Conservation (phyloP, 2,113 vertebrate species). For the Harpagus bidentatus region DNA sequence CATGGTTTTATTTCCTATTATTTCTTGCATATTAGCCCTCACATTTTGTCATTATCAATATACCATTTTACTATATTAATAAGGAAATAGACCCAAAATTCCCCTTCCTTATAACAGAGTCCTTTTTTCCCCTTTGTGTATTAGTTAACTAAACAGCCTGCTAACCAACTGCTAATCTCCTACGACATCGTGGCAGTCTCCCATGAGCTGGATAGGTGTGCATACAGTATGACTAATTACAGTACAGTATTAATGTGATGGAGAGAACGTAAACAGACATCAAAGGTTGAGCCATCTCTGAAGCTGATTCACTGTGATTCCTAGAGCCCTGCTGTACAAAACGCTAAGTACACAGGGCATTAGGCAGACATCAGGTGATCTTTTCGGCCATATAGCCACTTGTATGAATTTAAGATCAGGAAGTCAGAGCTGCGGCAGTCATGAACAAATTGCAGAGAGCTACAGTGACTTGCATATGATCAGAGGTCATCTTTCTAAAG, state of each 20-base stretch:
- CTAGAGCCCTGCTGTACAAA: not conserved
- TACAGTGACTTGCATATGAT: not conserved
- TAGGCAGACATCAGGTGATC: not conserved
- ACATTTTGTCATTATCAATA: not conserved
- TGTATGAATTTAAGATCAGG: not conserved
- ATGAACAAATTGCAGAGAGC: not conserved
- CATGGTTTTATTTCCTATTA: not conserved
- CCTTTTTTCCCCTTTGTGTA: not conserved
- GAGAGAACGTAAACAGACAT: not conserved
- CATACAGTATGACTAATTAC: not conserved
- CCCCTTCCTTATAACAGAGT: not conserved
- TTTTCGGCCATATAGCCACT: not conserved
- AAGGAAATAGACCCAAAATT: not conserved
- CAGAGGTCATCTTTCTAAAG: not conserved
- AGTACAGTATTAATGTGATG: not conserved
- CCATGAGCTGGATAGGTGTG: not conserved
- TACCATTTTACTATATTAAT: not conserved
- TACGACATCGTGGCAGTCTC: not conserved
- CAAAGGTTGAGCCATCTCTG: not conserved
- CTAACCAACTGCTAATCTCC: conserved; percentile 7
- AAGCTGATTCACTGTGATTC: not conserved
- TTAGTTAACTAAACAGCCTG: not conserved
- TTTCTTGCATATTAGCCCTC: not conserved
- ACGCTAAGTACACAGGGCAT: not conserved
- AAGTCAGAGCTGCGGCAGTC: not conserved